A percentile compares a stretch with the other conserved stretches of the same genome.
These are phyloP conservation scores for Nyctalus aviator DNA, from an alignment of 2,797 vertebrate genomes.

Conservation along the genomic window DNA sequence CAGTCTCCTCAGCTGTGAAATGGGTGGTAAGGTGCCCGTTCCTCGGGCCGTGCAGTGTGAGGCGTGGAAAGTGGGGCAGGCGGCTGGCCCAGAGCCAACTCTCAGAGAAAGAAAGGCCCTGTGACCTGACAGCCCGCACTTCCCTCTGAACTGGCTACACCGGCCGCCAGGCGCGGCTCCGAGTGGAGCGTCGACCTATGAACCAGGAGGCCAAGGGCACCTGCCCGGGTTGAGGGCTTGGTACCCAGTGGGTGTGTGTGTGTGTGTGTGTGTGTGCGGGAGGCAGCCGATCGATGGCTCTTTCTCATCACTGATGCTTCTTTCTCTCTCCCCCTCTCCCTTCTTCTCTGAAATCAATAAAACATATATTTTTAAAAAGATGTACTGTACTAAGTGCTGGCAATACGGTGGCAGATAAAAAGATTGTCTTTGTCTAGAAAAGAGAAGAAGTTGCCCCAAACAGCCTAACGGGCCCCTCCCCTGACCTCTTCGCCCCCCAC, in stretches of 20 bases:
- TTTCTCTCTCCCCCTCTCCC: too few relatives aligned
- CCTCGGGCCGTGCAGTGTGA: not conserved
- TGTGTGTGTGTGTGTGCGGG: too few relatives aligned
- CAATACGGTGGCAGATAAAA: not conserved
- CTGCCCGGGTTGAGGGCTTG: too few relatives aligned
- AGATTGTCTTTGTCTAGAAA: too few relatives aligned
- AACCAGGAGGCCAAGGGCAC: too few relatives aligned
- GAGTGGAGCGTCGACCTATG: too few relatives aligned
- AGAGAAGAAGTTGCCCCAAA: not conserved
- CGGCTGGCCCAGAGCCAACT: not conserved
- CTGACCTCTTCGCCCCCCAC: too few relatives aligned
- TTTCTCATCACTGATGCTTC: too few relatives aligned
- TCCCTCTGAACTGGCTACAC: not conserved
- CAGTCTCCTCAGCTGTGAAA: not conserved
- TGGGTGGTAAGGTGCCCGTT: rapidly evolving
- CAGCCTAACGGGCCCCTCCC: not conserved
- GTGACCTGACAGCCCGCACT: not conserved
- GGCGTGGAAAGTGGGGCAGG: rapidly evolving
- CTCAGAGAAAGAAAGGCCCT: not conserved
- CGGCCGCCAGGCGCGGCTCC: too few relatives aligned
- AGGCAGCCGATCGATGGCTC: too few relatives aligned
- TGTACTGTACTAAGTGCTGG: not conserved
- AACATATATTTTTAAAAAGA: not conserved
- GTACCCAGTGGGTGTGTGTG: too few relatives aligned
- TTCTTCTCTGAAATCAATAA: too few relatives aligned